A percentile compares a stretch with the other conserved stretches of the same genome.
Evolutionary conservation across 2,797 vertebrate genomes (phyloP).

Genomic region (Microctenopoma steveboyesi): DNA sequence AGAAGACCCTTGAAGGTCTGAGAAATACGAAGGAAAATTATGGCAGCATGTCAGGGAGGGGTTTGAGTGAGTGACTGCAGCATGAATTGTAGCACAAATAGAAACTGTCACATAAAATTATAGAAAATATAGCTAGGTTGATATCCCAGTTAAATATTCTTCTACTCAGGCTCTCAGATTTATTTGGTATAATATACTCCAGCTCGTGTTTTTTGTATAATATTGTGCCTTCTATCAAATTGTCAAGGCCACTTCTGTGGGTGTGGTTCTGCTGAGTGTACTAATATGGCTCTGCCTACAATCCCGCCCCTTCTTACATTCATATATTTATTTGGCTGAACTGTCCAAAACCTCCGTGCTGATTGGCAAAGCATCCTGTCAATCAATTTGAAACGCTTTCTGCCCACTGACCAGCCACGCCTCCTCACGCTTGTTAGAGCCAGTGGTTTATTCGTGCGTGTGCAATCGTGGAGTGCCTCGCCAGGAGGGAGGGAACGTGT

Average conservation of each 20-base stretch:
- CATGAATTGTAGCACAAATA: not conserved
- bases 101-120: not conserved
- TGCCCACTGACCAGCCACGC: slow-evolving; percentile 58
- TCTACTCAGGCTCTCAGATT: not conserved
- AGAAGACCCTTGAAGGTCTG: slow-evolving; percentile 10
- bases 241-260: slow-evolving; percentile 41
- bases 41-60: not conserved
- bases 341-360: not conserved
- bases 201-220: not conserved
- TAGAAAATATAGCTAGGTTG: not conserved
- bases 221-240: not conserved
- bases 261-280: slow-evolving; percentile 43
- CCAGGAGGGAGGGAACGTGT: slow-evolving; percentile 30
- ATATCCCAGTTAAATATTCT: not conserved
- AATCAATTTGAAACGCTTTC: slow-evolving; percentile 46
- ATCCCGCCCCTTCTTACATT: slow-evolving; percentile 13
- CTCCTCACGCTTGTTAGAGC: slow-evolving; percentile 56
- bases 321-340: slow-evolving; percentile 38
- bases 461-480: slow-evolving; percentile 32
- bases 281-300: slow-evolving; percentile 25
- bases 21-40: not conserved
- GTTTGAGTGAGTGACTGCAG: slow-evolving; percentile 5
- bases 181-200: not conserved
- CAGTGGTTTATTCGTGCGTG: slow-evolving; percentile 33
- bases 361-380: slow-evolving; percentile 38